Evolutionary conservation across 1,140 invertebrate species (phyloP).

Genomic region (Neotoxoptera formosana): DNA sequence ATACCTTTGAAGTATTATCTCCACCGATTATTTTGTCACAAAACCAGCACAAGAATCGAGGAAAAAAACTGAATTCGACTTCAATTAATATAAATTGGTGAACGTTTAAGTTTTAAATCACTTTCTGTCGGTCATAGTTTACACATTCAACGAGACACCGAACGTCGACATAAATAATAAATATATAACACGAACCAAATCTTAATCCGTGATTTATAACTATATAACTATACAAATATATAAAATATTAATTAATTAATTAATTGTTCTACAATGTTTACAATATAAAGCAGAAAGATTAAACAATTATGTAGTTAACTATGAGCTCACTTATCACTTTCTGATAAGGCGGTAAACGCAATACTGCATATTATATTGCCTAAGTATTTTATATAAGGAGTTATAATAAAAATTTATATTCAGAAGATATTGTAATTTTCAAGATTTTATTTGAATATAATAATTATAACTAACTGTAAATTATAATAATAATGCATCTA

Average conservation of each 20-base stretch:
- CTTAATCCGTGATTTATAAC: background rate
- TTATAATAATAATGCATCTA: no score
- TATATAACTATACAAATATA: no score
- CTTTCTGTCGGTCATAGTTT: background rate
- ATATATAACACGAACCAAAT: background rate
- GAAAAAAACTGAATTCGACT: background rate
- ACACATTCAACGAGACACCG: background rate
- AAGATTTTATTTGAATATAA: no score
- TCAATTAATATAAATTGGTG: background rate
- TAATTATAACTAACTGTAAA: no score
- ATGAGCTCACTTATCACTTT: background rate
- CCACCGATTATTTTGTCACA: background rate
- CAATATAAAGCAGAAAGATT: background rate
- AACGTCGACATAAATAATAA: background rate
- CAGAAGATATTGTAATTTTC: no score
- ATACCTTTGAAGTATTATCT: background rate
- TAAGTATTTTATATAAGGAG: no score
- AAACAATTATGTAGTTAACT: background rate
- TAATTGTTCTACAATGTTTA: background rate
- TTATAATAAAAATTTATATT: no score
- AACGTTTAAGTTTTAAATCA: background rate
- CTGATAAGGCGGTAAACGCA: background rate
- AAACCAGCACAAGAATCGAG: background rate
- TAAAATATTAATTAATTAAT: background rate
- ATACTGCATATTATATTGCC: no score